Percentiles rank a stretch among this genome's conserved stretches.
phyloP scores from a whole-genome alignment of 1,140 invertebrate genomes.

The Hyles vespertilio region DNA sequence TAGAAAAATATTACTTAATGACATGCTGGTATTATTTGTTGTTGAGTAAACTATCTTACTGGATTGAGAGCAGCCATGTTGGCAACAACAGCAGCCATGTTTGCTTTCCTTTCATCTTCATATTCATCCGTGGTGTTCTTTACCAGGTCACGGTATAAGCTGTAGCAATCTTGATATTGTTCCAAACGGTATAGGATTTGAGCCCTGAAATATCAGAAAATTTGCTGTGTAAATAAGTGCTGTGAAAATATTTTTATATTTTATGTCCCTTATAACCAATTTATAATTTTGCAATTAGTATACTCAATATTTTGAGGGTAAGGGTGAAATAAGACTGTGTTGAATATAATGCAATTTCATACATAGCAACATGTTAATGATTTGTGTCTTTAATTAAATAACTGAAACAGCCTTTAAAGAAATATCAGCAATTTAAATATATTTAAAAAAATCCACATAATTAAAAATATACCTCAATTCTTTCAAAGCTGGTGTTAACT shows the following conservation, averaged over 20 bases:
- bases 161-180: constrained; percentile 90
- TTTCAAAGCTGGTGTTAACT: constrained; percentile 82
- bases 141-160: constrained; percentile 91
- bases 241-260: constrained; percentile 1
- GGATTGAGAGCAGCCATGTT: constrained; percentile 80
- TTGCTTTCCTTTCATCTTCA: constrained; percentile 94
- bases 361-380: not conserved
- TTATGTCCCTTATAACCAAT: not conserved
- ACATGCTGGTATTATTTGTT: no score
- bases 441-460: not conserved
- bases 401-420: no score
- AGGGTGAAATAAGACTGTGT: not conserved
- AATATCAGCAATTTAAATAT: not conserved
- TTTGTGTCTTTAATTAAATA: not conserved
- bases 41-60: constrained; percentile 61
- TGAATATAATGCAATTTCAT: not conserved
- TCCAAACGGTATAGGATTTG: constrained; percentile 92
- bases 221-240: not conserved
- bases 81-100: constrained; percentile 92
- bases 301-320: not conserved
- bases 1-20: constrained; percentile 7
- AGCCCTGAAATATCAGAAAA: constrained; percentile 73
- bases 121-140: constrained; percentile 94
- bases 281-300: not conserved
- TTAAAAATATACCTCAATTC: constrained; percentile 77